Evolutionary conservation across 2,113 vertebrate genomes (phyloP).

Genomic region (Toxotes chatareus): DNA sequence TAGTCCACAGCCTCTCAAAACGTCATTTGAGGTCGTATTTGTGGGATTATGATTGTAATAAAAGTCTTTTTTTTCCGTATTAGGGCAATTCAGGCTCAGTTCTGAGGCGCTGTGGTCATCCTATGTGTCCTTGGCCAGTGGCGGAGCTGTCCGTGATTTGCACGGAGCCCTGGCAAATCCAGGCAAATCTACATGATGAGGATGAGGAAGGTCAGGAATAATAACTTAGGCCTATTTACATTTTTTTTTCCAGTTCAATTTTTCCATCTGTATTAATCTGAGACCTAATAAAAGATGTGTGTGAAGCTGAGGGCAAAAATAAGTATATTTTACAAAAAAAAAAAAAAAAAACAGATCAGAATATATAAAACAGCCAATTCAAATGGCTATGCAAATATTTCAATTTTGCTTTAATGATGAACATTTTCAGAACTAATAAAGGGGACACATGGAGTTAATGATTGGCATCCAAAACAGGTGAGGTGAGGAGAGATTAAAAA

Average conservation of each 20-base stretch:
- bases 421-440: not conserved
- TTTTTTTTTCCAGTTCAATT: conserved; percentile 36
- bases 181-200: conserved; percentile 52
- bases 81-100: conserved; percentile 75
- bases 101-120: conserved; percentile 79
- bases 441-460: not conserved
- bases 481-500: not conserved
- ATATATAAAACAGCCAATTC: not conserved
- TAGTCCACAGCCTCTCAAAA: conserved; percentile 85
- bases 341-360: not conserved
- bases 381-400: conserved; percentile 2
- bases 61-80: conserved; percentile 83
- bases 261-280: conserved; percentile 29
- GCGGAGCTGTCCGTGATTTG: conserved; percentile 41
- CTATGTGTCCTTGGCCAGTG: conserved; percentile 54
- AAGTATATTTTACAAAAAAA: not conserved
- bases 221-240: conserved; percentile 57
- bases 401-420: not conserved
- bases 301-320: conserved; percentile 6
- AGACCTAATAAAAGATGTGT: conserved; percentile 2
- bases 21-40: conserved; percentile 89
- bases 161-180: conserved; percentile 37
- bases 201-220: conserved; percentile 63
- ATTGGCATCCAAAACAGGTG: not conserved
- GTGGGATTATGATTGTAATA: conserved; percentile 90